Percentiles rank a stretch among this genome's conserved stretches.
These are phyloP conservation scores for Augiades crinisus DNA, from an alignment of 2,888 invertebrate genomes.

Conservation along the genomic window DNA sequence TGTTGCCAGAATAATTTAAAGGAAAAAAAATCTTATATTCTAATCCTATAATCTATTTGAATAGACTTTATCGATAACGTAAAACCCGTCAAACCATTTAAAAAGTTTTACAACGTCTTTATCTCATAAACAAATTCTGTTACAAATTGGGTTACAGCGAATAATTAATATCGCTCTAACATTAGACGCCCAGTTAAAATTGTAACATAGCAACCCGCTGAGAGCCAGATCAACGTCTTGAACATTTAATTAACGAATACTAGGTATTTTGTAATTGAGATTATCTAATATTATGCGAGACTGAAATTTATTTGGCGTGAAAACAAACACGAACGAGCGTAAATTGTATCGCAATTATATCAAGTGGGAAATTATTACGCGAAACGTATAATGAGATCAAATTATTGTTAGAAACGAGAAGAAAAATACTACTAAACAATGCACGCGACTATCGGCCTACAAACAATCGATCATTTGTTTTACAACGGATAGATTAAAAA, in stretches of 20 bases:
- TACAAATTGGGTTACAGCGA: background rate
- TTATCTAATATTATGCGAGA: background rate
- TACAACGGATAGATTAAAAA: conserved; percentile 28
- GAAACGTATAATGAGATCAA: background rate
- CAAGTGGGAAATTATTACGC: background rate
- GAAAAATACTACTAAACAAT: conserved; percentile 41
- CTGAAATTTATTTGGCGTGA: conserved; percentile 4
- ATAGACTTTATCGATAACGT: too few species aligned
- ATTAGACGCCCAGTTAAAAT: background rate
- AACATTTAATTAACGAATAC: conserved; percentile 2
- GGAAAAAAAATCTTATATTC: too few species aligned
- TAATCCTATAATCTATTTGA: too few species aligned
- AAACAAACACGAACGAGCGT: background rate
- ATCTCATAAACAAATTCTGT: background rate
- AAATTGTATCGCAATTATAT: background rate
- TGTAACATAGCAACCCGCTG: background rate
- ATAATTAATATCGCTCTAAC: background rate
- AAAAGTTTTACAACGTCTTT: background rate
- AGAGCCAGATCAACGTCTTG: background rate
- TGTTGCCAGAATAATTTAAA: too few species aligned
- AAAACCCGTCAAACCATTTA: too few species aligned
- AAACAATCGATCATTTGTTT: conserved; percentile 34
- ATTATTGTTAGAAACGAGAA: background rate
- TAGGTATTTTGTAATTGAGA: conserved; percentile 3
- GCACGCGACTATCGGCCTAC: conserved; percentile 63